phyloP scores from a whole-genome alignment of 1,140 invertebrate genomes.

The Aphelinus atriplicis region DNA sequence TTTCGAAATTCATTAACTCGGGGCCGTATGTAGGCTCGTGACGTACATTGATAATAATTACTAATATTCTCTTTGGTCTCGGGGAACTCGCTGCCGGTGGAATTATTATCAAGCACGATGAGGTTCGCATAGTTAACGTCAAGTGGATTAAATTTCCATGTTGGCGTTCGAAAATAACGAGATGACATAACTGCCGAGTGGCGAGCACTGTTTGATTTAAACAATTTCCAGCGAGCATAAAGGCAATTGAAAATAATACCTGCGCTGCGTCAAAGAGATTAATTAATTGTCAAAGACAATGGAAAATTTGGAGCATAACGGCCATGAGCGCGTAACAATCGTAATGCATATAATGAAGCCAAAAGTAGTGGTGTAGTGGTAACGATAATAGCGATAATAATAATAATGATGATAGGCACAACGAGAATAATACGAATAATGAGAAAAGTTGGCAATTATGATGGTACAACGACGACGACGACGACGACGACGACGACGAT shows the following conservation, averaged over 20 bases:
- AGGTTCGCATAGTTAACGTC: too few relatives aligned
- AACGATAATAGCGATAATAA: not conserved
- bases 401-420: not conserved
- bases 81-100: too few relatives aligned
- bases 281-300: conserved; percentile 31
- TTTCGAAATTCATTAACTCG: too few relatives aligned
- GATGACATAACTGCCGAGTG: conserved; percentile 2
- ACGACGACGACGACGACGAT: not conserved
- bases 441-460: conserved; percentile 33
- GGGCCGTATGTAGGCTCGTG: too few relatives aligned
- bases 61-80: too few relatives aligned
- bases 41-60: too few relatives aligned
- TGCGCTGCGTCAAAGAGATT: conserved; percentile 20
- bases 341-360: conserved; percentile 23
- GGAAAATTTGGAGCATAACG: conserved; percentile 27
- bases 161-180: not conserved
- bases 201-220: not conserved
- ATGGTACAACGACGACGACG: conserved; percentile 13
- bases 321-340: conserved; percentile 26
- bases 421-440: conserved; percentile 15
- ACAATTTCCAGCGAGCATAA: conserved; percentile 14
- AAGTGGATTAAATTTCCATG: too few relatives aligned
- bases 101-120: too few relatives aligned
- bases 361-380: not conserved
- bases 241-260: conserved; percentile 28